phyloP scores from a whole-genome alignment of 1,140 invertebrate genomes.

The Lysiphlebus fabarum region DNA sequence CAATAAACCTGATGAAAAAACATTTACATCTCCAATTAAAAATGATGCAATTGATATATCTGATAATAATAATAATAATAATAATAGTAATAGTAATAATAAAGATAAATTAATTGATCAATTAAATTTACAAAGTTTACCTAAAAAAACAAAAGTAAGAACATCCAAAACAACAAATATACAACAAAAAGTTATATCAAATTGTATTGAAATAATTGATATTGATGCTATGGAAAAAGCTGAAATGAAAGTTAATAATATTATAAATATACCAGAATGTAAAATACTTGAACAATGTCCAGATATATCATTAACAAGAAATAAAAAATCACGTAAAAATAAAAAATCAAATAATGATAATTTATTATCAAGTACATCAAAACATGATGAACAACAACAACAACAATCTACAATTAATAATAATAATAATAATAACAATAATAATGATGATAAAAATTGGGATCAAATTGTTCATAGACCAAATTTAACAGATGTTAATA shows the following conservation, averaged over 20 bases:
- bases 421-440: background rate
- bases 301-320: constrained; percentile 18
- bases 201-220: constrained; percentile 46
- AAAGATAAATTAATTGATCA: constrained; percentile 15
- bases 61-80: no score
- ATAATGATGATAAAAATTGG: background rate
- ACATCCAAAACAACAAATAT: constrained; percentile 3
- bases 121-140: constrained; percentile 26
- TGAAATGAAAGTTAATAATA: constrained; percentile 28
- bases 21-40: constrained; percentile 24
- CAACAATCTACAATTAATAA: background rate
- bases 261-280: constrained; percentile 29
- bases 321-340: constrained; percentile 30
- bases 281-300: constrained; percentile 32
- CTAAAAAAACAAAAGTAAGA: constrained; percentile 30
- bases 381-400: background rate
- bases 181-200: constrained; percentile 14
- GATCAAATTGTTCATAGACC: background rate
- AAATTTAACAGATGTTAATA: background rate
- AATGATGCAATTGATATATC: no score
- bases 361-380: background rate
- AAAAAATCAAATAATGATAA: constrained; percentile 18
- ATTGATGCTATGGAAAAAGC: constrained; percentile 43
- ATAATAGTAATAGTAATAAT: constrained; percentile 23
- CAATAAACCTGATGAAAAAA: constrained; percentile 27